These are phyloP conservation scores for Clarias macrocephalus DNA, from an alignment of 2,113 vertebrate species.

Conservation along the genomic window DNA sequence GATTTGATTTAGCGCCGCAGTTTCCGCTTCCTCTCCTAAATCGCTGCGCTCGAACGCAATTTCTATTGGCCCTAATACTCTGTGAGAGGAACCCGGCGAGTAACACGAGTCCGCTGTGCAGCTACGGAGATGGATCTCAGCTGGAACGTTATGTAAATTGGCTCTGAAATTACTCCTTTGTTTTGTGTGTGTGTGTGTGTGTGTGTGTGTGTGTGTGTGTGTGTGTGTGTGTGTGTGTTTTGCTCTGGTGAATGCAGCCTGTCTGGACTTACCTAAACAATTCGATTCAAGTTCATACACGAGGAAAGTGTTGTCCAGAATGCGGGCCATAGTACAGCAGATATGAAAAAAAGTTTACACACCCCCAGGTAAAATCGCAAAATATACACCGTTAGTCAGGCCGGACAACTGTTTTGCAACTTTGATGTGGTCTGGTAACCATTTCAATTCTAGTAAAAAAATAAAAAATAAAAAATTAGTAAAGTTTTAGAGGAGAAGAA, in stretches of 20 bases:
- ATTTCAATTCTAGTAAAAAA: not conserved
- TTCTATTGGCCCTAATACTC: not conserved
- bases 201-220: not conserved
- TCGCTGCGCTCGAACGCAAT: not conserved
- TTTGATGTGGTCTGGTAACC: not conserved
- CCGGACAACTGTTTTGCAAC: not conserved
- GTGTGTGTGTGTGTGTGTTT: not conserved
- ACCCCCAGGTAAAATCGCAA: not conserved
- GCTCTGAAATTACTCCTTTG: conserved; percentile 4
- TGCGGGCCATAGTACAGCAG: not conserved
- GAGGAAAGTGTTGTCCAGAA: not conserved
- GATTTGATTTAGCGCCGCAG: conserved; percentile 23
- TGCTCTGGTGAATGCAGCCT: not conserved
- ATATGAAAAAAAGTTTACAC: not conserved
- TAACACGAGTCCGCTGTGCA: not conserved
- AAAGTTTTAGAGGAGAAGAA: too few relatives aligned
- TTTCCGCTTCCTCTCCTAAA: conserved; percentile 36
- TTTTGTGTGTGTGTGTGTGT: not conserved
- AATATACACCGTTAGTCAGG: not conserved
- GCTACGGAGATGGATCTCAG: not conserved
- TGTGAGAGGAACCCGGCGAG: not conserved
- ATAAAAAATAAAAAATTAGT: not conserved
- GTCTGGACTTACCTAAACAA: not conserved
- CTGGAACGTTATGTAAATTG: conserved; percentile 33
- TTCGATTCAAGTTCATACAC: not conserved